Evolutionary conservation across 2,888 invertebrate species (phyloP).

Genomic region (Caenorhabditis sp.): DNA sequence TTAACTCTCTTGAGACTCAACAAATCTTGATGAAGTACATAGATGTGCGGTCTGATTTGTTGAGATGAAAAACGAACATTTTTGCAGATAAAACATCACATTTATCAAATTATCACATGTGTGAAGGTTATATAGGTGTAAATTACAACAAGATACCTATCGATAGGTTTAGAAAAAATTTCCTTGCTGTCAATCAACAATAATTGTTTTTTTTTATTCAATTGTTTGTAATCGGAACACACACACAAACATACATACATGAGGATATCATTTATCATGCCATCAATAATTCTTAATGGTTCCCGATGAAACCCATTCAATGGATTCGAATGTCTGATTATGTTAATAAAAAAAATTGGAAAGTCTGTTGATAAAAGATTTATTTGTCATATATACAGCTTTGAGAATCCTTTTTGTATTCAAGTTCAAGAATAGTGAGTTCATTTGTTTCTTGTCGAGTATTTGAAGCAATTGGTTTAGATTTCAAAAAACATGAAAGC

Average conservation of each 20-base stretch:
- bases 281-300: background rate
- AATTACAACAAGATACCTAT: background rate
- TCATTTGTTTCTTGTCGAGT: too few relatives aligned
- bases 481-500: too few relatives aligned
- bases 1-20: background rate
- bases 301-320: background rate
- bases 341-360: too few relatives aligned
- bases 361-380: too few relatives aligned
- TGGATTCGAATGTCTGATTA: too few relatives aligned
- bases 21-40: conserved; percentile 8
- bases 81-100: background rate
- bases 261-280: background rate
- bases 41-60: conserved; percentile 1
- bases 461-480: too few relatives aligned
- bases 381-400: too few relatives aligned
- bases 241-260: background rate
- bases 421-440: too few relatives aligned
- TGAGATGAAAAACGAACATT: too few relatives aligned
- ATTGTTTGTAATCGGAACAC: background rate
- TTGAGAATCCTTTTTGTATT: too few relatives aligned
- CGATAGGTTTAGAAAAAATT: background rate
- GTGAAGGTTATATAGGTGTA: background rate
- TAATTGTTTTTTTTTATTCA: background rate
- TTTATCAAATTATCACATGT: background rate
- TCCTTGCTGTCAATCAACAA: background rate